Evolutionary conservation across 2,113 vertebrate species (phyloP), one percentile per base, ranked within the genome.

Genomic region (Empidonax traillii): DNA sequence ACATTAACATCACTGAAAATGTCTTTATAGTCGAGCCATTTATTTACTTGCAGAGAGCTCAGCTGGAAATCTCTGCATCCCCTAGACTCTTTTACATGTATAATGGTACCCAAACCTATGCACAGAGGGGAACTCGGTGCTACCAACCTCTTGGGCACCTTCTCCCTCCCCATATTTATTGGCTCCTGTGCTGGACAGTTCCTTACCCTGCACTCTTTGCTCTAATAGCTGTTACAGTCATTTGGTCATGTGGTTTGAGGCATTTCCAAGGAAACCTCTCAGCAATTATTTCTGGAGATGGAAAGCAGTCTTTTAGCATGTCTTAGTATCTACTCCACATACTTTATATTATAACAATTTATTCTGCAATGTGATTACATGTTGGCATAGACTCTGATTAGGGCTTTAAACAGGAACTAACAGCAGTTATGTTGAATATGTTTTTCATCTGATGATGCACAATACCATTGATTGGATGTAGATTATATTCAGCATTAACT

Each of bases 391-490:
- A 72, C 69, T 96, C 93, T 97, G 97, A 97, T 97, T 97, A 97
- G 94, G 82, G 95, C 92, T 97, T 97, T 97, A 97, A 97, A 95
- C 96, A 97, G 96, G 95, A 97, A 95, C 97, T 94, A 97, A 95
- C 97, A 93, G 96, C 92, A 96, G 96, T 97, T 97, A 97, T 78
- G 94, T 96, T 97, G 94, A 97, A 96, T 96, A 93, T 97, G 93
- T 95, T 97, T 97, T 96, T 97, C 97, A 96, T 96, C 95, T 94
- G 95, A 97, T 94, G 95, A 95, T 96, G 94, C 96, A 97, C 97
- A 97, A 97, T 97, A 96, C 96, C 95, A 97, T 97, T 97, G 97
- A 97, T 97, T 97, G 97, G 97, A 96, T 89, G 94, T 75, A 96
- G 95, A 97, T 97, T 97, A 96, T 96, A 96, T 95, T 93, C 97